Evolutionary conservation across 2,113 vertebrate genomes (phyloP), one percentile per base, ranked within the genome.

Genomic region (Gymnorhina tibicen): DNA sequence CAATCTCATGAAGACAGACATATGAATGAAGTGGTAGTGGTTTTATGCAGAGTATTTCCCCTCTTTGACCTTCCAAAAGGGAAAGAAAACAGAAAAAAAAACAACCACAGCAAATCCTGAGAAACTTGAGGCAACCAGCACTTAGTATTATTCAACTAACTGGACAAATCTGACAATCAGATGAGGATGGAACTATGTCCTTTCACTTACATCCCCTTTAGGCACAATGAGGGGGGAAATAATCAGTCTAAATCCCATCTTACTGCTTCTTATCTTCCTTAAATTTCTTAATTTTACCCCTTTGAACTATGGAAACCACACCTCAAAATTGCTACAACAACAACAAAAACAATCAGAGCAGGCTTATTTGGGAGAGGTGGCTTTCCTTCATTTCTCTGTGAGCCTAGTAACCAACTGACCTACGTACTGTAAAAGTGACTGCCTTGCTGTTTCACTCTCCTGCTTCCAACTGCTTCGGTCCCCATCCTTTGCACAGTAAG

Each of bases 91-190:
- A 19, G 19, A 73, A 42, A 79, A 79, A 50, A 28, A 13, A 2
- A 0, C n/a, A 8, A 56, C 13, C 22, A 67, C n/a, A 66, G 22
- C 16, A 92, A 91, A 77, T 11, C 4, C n/a, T 0, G 0, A 32
- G n/a, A 84, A 92, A 60, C 22, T 28, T 76, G 49, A 94, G 37
- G 63, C 11, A 85, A 85, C 7, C 32, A 76, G 22, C 32, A 56
- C 13, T 55, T 60, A 19, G 44, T 14, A 32, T n/a, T 52, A 79
- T 66, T 83, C 47, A 59, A 86, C 14, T 37, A 87, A 72, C 35
- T 74, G 26, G 72, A 50, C 26, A 70, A 90, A 73, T 68, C 10
- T 4, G 5, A 13, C 32, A 79, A 53, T 60, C 37, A 66, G 62
- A 59, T 1, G 3, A 80, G 6, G 18, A 75, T 19, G 17, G 30